Percentiles rank a stretch among this genome's conserved stretches.
Evolutionary conservation across 2,797 vertebrate species (phyloP).

Genomic region (Karalla daura): DNA sequence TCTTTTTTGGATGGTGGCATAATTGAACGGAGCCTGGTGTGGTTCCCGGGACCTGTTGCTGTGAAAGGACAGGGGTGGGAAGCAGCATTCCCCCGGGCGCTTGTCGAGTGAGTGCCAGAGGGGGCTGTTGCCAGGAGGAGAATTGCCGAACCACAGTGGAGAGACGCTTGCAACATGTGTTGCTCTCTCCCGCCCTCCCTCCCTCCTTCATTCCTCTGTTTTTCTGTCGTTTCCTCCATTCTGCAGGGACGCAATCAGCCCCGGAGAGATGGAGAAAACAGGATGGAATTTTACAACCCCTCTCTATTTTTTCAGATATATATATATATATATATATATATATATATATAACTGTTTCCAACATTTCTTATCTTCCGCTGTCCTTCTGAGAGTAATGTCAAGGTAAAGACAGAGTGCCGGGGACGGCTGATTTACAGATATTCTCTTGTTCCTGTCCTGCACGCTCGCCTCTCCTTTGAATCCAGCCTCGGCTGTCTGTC

Average conservation of each 20-base stretch:
- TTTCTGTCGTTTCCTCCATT: conserved; percentile 5
- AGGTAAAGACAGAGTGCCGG: conserved; percentile 53
- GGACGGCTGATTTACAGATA: conserved; percentile 60
- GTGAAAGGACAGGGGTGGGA: conserved; percentile 64
- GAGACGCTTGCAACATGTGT: conserved; percentile 49
- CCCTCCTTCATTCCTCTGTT: background rate
- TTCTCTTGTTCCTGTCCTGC: conserved; percentile 54
- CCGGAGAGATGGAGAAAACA: conserved; percentile 22
- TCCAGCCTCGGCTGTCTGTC: conserved; percentile 50
- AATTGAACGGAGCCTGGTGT: conserved; percentile 64
- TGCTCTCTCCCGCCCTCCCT: conserved; percentile 22
- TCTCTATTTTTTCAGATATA: too few relatives aligned
- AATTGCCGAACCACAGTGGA: conserved; percentile 59
- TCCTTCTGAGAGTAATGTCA: conserved; percentile 48
- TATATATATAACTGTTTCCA: conserved; percentile 13
- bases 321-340: too few relatives aligned
- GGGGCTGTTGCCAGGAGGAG: conserved; percentile 58
- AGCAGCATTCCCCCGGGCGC: conserved; percentile 65
- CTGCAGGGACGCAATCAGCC: conserved; percentile 22
- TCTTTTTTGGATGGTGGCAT: conserved; percentile 45
- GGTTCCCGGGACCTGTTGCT: conserved; percentile 66
- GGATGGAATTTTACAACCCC: background rate
- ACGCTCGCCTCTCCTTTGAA: conserved; percentile 53
- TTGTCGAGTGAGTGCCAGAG: conserved; percentile 59
- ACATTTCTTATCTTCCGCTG: conserved; percentile 11